phyloP scores from a whole-genome alignment of 2,797 vertebrate genomes.

The Arnoldichthys spilopterus region DNA sequence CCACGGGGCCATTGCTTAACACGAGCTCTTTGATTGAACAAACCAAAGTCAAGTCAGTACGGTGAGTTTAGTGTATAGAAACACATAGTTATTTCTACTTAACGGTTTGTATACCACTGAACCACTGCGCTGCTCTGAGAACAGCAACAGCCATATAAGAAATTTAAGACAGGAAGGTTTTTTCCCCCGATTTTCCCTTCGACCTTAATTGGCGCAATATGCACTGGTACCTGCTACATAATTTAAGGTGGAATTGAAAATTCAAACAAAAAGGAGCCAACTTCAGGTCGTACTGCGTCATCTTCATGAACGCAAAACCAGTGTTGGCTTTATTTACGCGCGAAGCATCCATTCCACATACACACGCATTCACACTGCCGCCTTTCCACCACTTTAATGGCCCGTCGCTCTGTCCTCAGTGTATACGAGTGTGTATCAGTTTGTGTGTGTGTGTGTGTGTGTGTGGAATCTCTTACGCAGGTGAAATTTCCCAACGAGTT shows the following conservation, averaged over 20 bases:
- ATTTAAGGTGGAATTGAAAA: not conserved
- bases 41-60: not conserved
- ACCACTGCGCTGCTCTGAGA: too few relatives aligned
- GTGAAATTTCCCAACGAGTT: conserved; percentile 73
- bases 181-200: not conserved
- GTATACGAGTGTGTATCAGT: not conserved
- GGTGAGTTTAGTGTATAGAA: not conserved
- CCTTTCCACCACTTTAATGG: not conserved
- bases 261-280: not conserved
- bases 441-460: not conserved
- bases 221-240: not conserved
- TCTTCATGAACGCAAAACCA: not conserved
- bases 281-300: not conserved
- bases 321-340: conserved; percentile 65
- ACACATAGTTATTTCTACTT: conserved; percentile 51
- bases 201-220: not conserved
- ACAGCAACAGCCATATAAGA: too few relatives aligned
- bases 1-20: not conserved
- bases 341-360: conserved; percentile 77
- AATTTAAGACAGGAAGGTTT: too few relatives aligned
- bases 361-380: not conserved
- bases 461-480: conserved; percentile 56
- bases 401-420: not conserved
- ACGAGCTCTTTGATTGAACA: not conserved
- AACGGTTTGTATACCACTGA: too few relatives aligned